Conservation (phyloP, 2,797 vertebrate species). For the Agapornis canus region DNA sequence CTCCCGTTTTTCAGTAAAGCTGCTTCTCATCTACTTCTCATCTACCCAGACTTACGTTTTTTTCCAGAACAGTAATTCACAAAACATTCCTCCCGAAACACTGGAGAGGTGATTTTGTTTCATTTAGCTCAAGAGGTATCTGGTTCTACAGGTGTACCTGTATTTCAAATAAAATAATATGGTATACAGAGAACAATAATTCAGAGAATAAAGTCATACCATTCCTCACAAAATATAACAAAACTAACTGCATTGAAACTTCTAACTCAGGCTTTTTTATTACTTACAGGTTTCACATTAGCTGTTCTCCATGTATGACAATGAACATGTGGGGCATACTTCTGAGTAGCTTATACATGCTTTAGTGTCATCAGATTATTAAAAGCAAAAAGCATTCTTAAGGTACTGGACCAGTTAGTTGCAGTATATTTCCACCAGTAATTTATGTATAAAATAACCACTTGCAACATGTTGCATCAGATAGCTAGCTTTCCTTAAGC, state of each 20-base stretch:
- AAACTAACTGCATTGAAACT: background rate
- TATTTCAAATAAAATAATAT: background rate
- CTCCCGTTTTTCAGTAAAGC: background rate
- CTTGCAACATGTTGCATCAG: background rate
- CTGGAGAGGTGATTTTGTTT: background rate
- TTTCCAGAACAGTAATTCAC: background rate
- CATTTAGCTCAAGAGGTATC: background rate
- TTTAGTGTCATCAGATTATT: background rate
- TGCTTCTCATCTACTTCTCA: background rate
- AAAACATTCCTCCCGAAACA: background rate
- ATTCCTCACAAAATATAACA: background rate
- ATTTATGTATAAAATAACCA: background rate
- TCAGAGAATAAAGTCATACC: background rate
- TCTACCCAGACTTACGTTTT: background rate
- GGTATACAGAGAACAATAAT: background rate
- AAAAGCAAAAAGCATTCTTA: background rate
- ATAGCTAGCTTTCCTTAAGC: background rate
- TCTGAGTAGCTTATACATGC: background rate
- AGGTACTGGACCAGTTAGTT: background rate
- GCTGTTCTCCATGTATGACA: fast-evolving
- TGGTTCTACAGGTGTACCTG: background rate
- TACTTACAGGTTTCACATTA: background rate
- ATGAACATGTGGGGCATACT: background rate
- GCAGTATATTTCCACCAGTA: background rate
- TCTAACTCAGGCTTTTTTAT: background rate